Base-by-base conservation (phyloP, 2,888 invertebrate genomes). In the Argyresthia albistria region DNA sequence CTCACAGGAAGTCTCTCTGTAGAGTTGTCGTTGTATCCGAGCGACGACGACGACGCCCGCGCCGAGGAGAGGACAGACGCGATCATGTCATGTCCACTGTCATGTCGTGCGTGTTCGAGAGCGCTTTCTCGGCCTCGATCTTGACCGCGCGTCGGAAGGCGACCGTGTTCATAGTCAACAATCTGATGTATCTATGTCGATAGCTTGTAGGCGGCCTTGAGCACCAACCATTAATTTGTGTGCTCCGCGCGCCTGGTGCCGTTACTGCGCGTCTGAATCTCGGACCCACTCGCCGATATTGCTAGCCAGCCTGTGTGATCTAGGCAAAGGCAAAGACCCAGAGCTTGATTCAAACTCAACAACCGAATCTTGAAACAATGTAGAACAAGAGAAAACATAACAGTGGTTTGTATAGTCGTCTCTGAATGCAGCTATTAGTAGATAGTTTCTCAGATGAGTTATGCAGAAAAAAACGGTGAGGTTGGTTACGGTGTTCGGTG, bases 181-280 rank as follows among this genome's bases (percentile, higher is more conserved):
- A 79, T 77, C 70, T 71, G 74, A 83, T 83, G 81, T 83, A 82
- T 84, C 80, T 82, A 81, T 84, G 83, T 83, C 83, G 82, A 83
- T 80, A 77, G 79, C 76, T 80, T 76, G 80, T 77, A 82, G 83
- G 82, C 82, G 84, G 84, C 86, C 84, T 84, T 84, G 86, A 86
- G 74, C 80, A 70, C 69, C 75, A 71, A 73, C 76, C 76, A 82
- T 82, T 82, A 83, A 84, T 86, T 83, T 81, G 84, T 82, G 83
- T 83, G 82, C 81, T 75, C 67, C 80, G 75, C 79, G 73, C 76
- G 76, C 64, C 73, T 69, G 61, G 65, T 84, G 76, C 84, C 84
- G 86, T 84, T 86, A 86, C 64, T 63, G 69, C 66, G 67, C 70
- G 76, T 68, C 74, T 76, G 79, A 80, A 80, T 79, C 74, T 78